phyloP scores from a whole-genome alignment of 2,888 invertebrate genomes.

The Drosophila anomelani region DNA sequence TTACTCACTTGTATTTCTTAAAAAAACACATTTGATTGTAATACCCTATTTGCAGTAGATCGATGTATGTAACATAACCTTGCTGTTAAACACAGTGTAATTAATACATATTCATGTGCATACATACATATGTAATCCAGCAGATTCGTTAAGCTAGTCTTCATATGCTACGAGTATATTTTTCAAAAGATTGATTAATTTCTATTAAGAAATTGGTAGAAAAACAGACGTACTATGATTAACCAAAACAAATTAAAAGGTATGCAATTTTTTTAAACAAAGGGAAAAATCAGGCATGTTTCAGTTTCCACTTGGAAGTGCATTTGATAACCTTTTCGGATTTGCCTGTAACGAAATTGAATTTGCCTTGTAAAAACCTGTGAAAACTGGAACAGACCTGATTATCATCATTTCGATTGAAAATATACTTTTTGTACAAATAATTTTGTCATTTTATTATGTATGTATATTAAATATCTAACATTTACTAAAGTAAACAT shows the following conservation, averaged over 20 bases:
- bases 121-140: background rate
- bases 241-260: slow-evolving; percentile 52
- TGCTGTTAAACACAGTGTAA: background rate
- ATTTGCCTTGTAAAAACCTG: too few relatives aligned
- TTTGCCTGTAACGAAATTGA: too few relatives aligned
- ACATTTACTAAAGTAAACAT: background rate
- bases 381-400: too few relatives aligned
- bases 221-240: slow-evolving; percentile 50
- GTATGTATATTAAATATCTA: background rate
- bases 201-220: background rate
- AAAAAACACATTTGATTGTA: background rate
- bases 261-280: slow-evolving; percentile 41
- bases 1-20: background rate
- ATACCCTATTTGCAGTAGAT: too few relatives aligned
- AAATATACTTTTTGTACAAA: too few relatives aligned
- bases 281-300: background rate
- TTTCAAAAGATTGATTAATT: background rate
- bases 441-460: too few relatives aligned
- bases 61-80: background rate
- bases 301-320: background rate
- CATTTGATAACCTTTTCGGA: too few relatives aligned
- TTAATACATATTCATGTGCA: background rate
- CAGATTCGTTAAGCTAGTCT: background rate
- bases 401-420: too few relatives aligned
- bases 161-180: background rate